Evolutionary conservation across 2,888 invertebrate genomes (phyloP).

Genomic region (Sepioteuthis lessoniana): DNA sequence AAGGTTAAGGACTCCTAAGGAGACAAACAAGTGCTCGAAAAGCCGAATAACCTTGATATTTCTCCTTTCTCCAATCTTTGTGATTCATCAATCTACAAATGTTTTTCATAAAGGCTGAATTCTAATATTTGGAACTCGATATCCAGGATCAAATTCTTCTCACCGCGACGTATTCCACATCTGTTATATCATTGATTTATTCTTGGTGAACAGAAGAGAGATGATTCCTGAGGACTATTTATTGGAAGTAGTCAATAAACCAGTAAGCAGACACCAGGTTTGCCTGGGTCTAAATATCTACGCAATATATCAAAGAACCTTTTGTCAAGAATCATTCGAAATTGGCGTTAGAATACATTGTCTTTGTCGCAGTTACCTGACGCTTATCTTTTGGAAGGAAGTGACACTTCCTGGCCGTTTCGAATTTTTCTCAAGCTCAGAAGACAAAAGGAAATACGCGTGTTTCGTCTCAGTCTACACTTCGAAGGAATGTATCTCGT

Average conservation of each 20-base stretch:
- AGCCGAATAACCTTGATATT: no score
- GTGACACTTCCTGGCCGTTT: neutral
- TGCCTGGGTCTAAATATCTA: neutral
- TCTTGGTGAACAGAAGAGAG: neutral
- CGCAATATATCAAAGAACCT: neutral
- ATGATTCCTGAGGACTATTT: neutral
- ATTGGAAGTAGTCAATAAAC: neutral
- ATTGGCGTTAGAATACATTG: neutral
- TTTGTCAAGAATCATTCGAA: neutral
- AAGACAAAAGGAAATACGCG: neutral
- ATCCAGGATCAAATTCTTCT: no score
- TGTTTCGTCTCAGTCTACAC: neutral
- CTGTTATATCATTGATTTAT: neutral
- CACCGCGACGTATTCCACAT: neutral
- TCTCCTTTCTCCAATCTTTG: no score
- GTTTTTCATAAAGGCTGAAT: no score
- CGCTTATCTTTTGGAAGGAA: neutral
- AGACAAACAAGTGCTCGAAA: no score
- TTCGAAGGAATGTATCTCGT: neutral
- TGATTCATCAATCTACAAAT: no score
- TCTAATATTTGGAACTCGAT: no score
- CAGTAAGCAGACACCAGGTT: neutral
- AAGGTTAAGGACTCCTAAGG: no score
- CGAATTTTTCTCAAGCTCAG: neutral
- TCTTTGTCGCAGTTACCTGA: neutral